Conservation (phyloP, 2,888 invertebrate genomes). For the Drosophila hawaiiensis region DNA sequence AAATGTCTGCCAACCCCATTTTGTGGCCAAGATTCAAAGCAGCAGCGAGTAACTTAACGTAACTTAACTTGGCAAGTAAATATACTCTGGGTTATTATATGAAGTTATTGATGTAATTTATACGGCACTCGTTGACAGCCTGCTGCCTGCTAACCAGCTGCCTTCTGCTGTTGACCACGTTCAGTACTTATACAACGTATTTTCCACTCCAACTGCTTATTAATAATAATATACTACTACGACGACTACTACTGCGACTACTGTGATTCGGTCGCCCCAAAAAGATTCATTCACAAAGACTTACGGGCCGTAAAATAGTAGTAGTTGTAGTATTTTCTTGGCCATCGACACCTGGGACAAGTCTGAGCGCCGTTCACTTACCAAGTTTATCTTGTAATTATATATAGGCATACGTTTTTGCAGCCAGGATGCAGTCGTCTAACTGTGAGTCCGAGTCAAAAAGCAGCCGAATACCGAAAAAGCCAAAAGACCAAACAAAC, state of each 20-base stretch:
- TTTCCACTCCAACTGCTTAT: not conserved
- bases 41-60: not conserved
- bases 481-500: not conserved
- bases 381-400: slow-evolving; percentile 77
- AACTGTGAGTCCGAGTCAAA: not conserved
- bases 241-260: not conserved
- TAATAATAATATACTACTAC: slow-evolving; percentile 3
- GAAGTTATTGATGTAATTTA: slow-evolving; percentile 27
- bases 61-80: not conserved
- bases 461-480: slow-evolving; percentile 5
- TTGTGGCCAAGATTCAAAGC: not conserved
- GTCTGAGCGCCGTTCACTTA: slow-evolving; percentile 66
- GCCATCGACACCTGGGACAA: slow-evolving; percentile 48
- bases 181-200: not conserved
- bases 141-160: not conserved
- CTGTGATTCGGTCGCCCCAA: not conserved
- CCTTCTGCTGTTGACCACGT: slow-evolving; percentile 1
- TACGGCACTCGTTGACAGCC: slow-evolving; percentile 20
- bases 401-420: slow-evolving; percentile 45
- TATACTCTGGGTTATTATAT: not conserved
- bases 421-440: not conserved
- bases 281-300: slow-evolving; percentile 42
- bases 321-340: slow-evolving; percentile 3
- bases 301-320: slow-evolving; percentile 2
- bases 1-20: not conserved